Base-by-base conservation (phyloP, 2,113 vertebrate genomes). In the Micromys minutus region DNA sequence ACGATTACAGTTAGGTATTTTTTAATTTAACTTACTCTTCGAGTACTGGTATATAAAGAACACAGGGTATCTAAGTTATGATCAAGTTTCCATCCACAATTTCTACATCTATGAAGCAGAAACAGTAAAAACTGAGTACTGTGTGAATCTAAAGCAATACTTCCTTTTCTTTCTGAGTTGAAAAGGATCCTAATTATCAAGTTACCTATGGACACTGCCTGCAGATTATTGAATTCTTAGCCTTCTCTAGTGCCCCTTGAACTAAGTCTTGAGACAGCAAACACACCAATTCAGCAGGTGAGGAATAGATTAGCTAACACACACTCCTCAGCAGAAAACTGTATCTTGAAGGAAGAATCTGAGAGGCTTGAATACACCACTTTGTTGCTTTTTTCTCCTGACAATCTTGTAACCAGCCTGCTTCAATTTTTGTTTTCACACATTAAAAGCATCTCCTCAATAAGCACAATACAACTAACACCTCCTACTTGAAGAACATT, bases 181-280 rank as follows among this genome's bases (percentile, higher is more conserved):
- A 81, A 36, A 57, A 67, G 42, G 87, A 74, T 77, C 72, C 52
- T 81, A 90, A 86, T 95, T 88, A 94, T 55, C 50, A 89, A 36
- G 71, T 65, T 81, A 47, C 47, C 67, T 74, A 65, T 81, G 80
- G 91, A 61, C 5, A 61, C 16, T 80, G 42, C 76, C 86, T 11
- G 59, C 24, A 13, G 65, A 39, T 90, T 67, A 76, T 50, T 39
- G 16, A 52, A 26, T 80, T 90, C 74, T 76, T 92, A 76, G 7
- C 4, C 21, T 75, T 67, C 84, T 67, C 19, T 81, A n/a, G n/a
- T 15, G 9, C 57, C 50, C 2, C 36, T 74, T 10, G 34, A 6
- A 42, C 12, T 67, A 34, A 47, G 21, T 47, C 7, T 8, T 3
- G 16, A 45, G 15, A 80, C 0, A 65, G 15, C 9, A n/a, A 21